These are phyloP conservation scores for Psilopogon haemacephalus DNA, from an alignment of 2,113 vertebrate species.

Conservation along the genomic window DNA sequence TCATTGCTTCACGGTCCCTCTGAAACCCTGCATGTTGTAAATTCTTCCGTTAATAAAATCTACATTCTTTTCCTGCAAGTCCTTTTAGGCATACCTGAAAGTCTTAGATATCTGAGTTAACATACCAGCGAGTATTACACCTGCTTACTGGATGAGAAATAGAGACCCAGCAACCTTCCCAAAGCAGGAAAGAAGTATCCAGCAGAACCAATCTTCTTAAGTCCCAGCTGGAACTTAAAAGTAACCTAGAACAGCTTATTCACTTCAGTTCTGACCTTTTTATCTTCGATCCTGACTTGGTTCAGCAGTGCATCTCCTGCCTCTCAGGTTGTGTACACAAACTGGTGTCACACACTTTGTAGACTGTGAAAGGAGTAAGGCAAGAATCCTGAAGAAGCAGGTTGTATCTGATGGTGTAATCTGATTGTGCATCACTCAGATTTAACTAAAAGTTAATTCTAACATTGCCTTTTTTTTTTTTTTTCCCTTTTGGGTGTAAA, in stretches of 20 bases:
- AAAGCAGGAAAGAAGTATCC: background rate
- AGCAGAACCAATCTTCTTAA: background rate
- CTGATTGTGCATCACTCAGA: background rate
- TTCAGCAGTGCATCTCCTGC: background rate
- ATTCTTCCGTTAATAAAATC: constrained; percentile 22
- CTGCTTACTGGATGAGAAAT: background rate
- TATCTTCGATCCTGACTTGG: background rate
- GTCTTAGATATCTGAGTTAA: background rate
- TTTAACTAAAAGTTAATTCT: background rate
- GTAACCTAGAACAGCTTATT: background rate
- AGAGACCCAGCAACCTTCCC: background rate
- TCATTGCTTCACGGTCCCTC: constrained; percentile 4
- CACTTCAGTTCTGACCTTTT: background rate
- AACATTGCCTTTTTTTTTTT: background rate
- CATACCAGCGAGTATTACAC: background rate
- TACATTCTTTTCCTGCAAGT: background rate
- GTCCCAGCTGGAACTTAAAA: background rate
- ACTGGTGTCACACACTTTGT: background rate
- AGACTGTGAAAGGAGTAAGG: background rate
- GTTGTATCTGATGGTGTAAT: background rate
- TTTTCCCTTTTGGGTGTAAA: background rate
- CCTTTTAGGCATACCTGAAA: background rate
- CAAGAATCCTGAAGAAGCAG: background rate
- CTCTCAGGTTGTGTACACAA: background rate
- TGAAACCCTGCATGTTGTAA: background rate